Conservation (phyloP, 2,888 invertebrate genomes). For the Lasioglossum marginatum region DNA sequence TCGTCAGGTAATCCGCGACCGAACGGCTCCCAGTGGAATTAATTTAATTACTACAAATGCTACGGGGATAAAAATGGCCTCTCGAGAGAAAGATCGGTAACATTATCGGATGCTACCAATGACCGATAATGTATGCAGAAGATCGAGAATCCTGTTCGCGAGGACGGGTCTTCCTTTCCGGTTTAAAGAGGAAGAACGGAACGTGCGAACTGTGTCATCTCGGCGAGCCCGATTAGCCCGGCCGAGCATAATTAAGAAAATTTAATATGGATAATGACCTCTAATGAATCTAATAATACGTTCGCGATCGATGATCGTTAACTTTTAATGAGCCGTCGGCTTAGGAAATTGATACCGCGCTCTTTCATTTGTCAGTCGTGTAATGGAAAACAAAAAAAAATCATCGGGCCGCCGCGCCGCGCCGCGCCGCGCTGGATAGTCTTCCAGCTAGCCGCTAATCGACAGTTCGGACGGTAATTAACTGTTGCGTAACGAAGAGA, state of each 20-base stretch:
- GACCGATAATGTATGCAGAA: background rate
- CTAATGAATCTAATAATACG: slow-evolving; percentile 54
- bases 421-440: slow-evolving; percentile 23
- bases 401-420: background rate
- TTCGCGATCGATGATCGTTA: slow-evolving; percentile 50
- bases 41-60: slow-evolving; percentile 73
- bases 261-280: slow-evolving; percentile 52
- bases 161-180: background rate
- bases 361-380: slow-evolving; percentile 48
- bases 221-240: slow-evolving; percentile 13
- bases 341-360: slow-evolving; percentile 46
- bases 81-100: slow-evolving; percentile 44
- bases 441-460: slow-evolving; percentile 1
- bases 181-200: background rate
- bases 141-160: background rate
- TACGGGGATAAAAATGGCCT: slow-evolving; percentile 55
- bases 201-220: background rate
- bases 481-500: slow-evolving; percentile 29
- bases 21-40: slow-evolving; percentile 66
- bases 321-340: slow-evolving; percentile 54
- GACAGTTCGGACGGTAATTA: slow-evolving; percentile 36
- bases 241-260: slow-evolving; percentile 44
- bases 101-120: slow-evolving; percentile 9
- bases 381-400: slow-evolving; percentile 1
- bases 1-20: slow-evolving; percentile 67